These are phyloP conservation scores for Nibea coibor DNA, from an alignment of 2,113 vertebrate species.

Conservation along the genomic window DNA sequence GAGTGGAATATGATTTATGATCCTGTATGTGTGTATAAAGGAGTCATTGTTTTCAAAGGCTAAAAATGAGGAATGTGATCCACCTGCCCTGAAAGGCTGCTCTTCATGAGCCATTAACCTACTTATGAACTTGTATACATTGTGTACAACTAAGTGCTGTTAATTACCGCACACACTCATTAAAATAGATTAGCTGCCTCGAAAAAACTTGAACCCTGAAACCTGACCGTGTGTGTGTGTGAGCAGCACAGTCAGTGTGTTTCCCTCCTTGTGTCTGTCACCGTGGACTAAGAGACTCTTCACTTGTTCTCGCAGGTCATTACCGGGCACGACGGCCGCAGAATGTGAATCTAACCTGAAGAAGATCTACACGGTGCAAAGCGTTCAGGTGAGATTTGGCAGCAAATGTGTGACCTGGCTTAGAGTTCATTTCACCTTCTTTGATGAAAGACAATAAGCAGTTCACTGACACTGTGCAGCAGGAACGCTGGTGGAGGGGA, in stretches of 20 bases:
- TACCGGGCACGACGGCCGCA: constrained; percentile 94
- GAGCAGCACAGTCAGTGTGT: background rate
- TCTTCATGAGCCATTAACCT: background rate
- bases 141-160: background rate
- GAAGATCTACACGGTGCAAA: constrained; percentile 95
- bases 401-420: constrained; percentile 33
- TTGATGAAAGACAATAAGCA: constrained; percentile 1
- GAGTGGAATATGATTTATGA: background rate
- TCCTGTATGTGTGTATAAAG: background rate
- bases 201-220: background rate
- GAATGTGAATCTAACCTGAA: constrained; percentile 95
- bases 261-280: background rate
- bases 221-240: background rate
- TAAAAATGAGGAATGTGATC: background rate
- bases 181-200: background rate
- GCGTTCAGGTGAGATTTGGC: constrained; percentile 88
- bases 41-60: too few relatives aligned
- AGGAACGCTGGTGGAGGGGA: too few relatives aligned
- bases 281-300: background rate
- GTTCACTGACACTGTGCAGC: background rate
- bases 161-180: background rate
- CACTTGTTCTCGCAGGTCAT: constrained; percentile 84
- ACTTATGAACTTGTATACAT: background rate
- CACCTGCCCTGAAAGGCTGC: background rate
- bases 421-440: background rate